Conservation (phyloP, 2,113 vertebrate genomes). For the Verasper variegatus region DNA sequence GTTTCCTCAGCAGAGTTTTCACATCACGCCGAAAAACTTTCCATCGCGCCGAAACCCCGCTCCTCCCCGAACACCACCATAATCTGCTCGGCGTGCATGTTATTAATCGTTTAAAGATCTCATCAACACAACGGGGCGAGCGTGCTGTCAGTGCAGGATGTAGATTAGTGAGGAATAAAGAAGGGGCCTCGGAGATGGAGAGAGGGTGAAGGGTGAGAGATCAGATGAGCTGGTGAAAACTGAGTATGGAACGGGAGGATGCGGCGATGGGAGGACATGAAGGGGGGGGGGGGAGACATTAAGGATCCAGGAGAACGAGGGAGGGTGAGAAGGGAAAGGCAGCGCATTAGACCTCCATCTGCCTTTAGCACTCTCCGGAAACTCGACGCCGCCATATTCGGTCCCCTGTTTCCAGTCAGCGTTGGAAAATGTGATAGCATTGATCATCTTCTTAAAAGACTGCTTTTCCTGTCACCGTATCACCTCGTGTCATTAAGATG, state of each 20-base stretch:
- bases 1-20: conserved; percentile 42
- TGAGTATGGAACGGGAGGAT: conserved; percentile 44
- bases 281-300: conserved; percentile 31
- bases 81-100: conserved; percentile 64
- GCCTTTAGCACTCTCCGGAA: conserved; percentile 64
- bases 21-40: conserved; percentile 12
- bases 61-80: conserved; percentile 58
- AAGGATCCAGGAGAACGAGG: conserved; percentile 39
- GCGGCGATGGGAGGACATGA: conserved; percentile 7
- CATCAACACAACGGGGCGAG: conserved; percentile 54
- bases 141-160: conserved; percentile 12
- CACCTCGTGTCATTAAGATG: conserved; percentile 61
- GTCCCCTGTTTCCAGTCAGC: conserved; percentile 52
- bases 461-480: conserved; percentile 70
- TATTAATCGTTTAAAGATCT: conserved; percentile 61
- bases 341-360: conserved; percentile 16
- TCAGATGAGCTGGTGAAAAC: conserved; percentile 31
- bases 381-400: conserved; percentile 59
- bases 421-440: conserved; percentile 75
- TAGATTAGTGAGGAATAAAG: neutral
- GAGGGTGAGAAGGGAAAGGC: conserved; percentile 20
- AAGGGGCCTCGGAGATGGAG: neutral
- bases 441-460: conserved; percentile 79
- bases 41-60: too few species aligned
- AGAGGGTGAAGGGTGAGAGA: conserved; percentile 24